Percentiles rank a stretch among this genome's conserved stretches.
Conservation (phyloP, 1,140 invertebrate species). For the Drosophila repleta region DNA sequence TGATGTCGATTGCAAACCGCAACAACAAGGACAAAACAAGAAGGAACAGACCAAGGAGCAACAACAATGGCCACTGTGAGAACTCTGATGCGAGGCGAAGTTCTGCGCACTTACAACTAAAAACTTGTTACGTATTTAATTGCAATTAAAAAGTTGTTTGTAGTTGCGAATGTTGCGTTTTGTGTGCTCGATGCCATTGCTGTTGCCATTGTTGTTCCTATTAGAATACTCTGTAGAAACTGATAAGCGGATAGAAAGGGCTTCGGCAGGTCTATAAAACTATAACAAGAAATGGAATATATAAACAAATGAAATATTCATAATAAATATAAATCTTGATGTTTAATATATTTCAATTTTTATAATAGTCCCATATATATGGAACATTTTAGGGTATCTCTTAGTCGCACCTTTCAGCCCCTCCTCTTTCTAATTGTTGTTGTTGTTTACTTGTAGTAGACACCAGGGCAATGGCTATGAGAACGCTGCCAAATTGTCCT, state of each 20-base stretch:
- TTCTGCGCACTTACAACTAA: slow-evolving; percentile 78
- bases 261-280: not conserved
- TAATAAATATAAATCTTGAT: too few species aligned
- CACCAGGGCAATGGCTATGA: slow-evolving; percentile 56
- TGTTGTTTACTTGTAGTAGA: slow-evolving; percentile 36
- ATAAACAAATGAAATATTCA: too few species aligned
- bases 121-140: slow-evolving; percentile 83
- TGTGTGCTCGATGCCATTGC: slow-evolving; percentile 27
- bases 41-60: slow-evolving; percentile 14
- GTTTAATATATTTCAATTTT: too few species aligned
- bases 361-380: too few species aligned
- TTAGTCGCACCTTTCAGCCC: not conserved
- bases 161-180: slow-evolving; percentile 71
- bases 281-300: too few species aligned
- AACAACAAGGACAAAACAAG: slow-evolving; percentile 48
- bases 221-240: slow-evolving; percentile 11
- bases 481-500: slow-evolving; percentile 68
- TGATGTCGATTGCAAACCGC: slow-evolving; percentile 62
- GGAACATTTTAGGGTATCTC: not conserved
- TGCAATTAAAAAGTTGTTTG: slow-evolving; percentile 82
- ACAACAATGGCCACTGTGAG: slow-evolving; percentile 56
- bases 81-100: slow-evolving; percentile 53
- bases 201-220: slow-evolving; percentile 32
- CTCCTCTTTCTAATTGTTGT: slow-evolving; percentile 11
- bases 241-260: not conserved